Base-by-base conservation (phyloP, 2,888 invertebrate genomes). In the Eurois occulta region DNA sequence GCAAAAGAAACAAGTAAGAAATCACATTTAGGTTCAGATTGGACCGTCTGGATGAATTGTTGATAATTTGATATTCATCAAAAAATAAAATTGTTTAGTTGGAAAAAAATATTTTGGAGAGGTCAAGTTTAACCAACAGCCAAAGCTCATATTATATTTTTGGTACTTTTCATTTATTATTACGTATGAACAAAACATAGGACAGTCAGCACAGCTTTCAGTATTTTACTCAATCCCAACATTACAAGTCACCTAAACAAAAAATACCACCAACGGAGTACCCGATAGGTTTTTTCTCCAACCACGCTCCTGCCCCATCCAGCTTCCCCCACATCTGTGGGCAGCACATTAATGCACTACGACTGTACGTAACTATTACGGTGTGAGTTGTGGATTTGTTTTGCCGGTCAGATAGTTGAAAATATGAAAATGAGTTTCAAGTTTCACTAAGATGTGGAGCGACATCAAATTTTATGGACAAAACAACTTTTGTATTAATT, bases 301-400 rank as follows among this genome's bases (percentile, higher is more conserved):
- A n/a, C 52, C 21, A 10, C 65, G 28, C 41, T 75, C 24, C 2
- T 13, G 80, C 7, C 91, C 41, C 86, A 84, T 94, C 93, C 76
- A 62, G 80, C 13, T 0, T 0, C 5, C 0, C 7, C 10, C 1
- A 68, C n/a, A 48, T 81, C 84, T 13, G 8, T 2, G 0, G 2
- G 11, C 67, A 90, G 90, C 90, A 93, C 94, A 95, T 95, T 95
- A 95, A 95, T 95, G 95, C 95, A 95, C 91, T 93, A 92, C 92
- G 92, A 92, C 91, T 93, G 93, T 93, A 94, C 91, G 94, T 93
- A 94, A 94, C 94, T 95, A 95, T 95, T 95, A 94, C 93, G 84
- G 85, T 64, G 93, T 95, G 95, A 96, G 95, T 95, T 96, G 96
- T 95, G 95, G 95, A 94, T 95, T 95, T 96, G 96, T 96, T 95